A percentile compares a stretch with the other conserved stretches of the same genome.
Conservation (phyloP, 2,797 vertebrate species). For the Loris lydekkerianus region DNA sequence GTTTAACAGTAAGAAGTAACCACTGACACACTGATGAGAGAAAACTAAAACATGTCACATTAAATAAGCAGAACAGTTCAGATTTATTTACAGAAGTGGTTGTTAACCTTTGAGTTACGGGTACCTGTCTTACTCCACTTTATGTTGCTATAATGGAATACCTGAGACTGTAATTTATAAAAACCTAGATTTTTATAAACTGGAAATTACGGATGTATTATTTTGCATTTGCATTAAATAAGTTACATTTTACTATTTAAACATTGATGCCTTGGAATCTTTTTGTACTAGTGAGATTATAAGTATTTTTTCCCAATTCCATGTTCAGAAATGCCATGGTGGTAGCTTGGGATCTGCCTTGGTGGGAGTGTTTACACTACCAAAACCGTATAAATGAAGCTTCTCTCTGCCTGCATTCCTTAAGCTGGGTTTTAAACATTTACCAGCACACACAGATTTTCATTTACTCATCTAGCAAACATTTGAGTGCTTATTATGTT, state of each 20-base stretch:
- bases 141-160: neutral
- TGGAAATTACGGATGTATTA: neutral
- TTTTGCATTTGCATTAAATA: conserved; percentile 18
- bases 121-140: neutral
- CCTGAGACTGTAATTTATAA: neutral
- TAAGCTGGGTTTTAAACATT: conserved; percentile 35
- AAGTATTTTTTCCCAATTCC: neutral
- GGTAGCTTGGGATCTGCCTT: neutral
- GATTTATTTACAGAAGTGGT: neutral
- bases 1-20: neutral
- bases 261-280: neutral
- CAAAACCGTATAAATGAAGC: neutral
- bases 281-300: conserved; percentile 33
- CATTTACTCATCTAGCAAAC: conserved; percentile 19
- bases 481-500: neutral
- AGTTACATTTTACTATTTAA: neutral
- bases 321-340: neutral
- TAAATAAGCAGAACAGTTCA: neutral
- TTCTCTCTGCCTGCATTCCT: neutral
- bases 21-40: neutral
- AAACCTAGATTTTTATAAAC: neutral
- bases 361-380: neutral
- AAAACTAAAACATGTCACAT: neutral
- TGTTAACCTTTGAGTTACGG: conserved; percentile 41
- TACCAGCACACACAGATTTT: neutral